A percentile compares a stretch with the other conserved stretches of the same genome.
Evolutionary conservation across 2,888 invertebrate genomes (phyloP).

Genomic region (Catocala sponsa): DNA sequence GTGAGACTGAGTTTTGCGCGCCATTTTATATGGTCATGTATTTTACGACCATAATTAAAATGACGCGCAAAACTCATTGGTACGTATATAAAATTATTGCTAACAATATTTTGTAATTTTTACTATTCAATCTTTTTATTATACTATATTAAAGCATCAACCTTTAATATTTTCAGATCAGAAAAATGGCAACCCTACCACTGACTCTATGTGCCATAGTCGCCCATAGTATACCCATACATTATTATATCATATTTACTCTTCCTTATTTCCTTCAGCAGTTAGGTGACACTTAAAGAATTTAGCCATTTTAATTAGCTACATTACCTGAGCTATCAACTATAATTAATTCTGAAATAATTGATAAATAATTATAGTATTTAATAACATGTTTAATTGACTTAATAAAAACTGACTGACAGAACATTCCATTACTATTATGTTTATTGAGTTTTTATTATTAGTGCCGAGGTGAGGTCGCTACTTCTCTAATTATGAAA

Average conservation of each 20-base stretch:
- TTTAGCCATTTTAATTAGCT: conserved; percentile 2
- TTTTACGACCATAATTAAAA: too few species aligned
- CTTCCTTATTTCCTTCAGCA: not conserved
- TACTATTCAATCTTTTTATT: too few species aligned
- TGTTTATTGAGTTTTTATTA: conserved; percentile 15
- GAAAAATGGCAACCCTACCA: too few species aligned
- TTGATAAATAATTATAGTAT: conserved; percentile 2
- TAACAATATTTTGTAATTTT: too few species aligned
- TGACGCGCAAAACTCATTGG: too few species aligned
- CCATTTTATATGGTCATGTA: too few species aligned
- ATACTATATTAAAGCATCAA: too few species aligned
- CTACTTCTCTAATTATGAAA: conserved; percentile 37
- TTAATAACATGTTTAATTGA: conserved; percentile 9
- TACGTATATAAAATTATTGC: too few species aligned
- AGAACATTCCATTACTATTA: conserved; percentile 18
- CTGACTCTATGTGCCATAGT: not conserved
- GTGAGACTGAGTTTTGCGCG: too few species aligned
- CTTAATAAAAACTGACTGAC: conserved; percentile 12
- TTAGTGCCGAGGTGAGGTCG: conserved; percentile 22
- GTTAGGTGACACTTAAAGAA: conserved; percentile 3
- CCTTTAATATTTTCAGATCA: too few species aligned
- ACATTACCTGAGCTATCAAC: not conserved
- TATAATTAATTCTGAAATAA: conserved; percentile 10
- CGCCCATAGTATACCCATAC: not conserved
- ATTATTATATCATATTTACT: conserved; percentile 4